These are phyloP conservation scores for Drosophila guanche DNA, from an alignment of 1,140 invertebrate genomes.

Conservation along the genomic window DNA sequence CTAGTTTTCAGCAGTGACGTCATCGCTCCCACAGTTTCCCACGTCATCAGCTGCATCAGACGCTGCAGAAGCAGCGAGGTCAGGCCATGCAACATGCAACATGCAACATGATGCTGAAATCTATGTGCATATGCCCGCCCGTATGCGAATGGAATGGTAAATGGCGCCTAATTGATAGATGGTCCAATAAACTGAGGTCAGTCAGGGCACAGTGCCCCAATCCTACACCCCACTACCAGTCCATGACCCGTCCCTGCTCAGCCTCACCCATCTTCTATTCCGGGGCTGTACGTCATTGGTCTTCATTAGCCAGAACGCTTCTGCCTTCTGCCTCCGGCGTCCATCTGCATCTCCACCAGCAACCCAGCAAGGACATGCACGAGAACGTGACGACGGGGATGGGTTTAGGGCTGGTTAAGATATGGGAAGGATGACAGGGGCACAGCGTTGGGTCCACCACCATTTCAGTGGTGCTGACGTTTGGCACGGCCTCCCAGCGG, in stretches of 20 bases:
- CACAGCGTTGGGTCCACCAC: slow-evolving; percentile 9
- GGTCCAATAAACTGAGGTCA: slow-evolving; percentile 55
- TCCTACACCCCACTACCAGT: no score
- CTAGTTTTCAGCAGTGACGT: slow-evolving; percentile 44
- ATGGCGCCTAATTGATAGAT: slow-evolving; percentile 56
- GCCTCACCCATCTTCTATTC: not conserved
- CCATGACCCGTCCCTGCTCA: not conserved
- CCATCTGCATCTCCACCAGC: slow-evolving; percentile 5
- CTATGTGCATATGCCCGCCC: slow-evolving; percentile 8
- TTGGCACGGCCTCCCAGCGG: not conserved
- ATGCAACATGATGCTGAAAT: slow-evolving; percentile 47
- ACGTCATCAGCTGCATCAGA: slow-evolving; percentile 26
- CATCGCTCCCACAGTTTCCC: slow-evolving; percentile 27
- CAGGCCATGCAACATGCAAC: slow-evolving; percentile 46
- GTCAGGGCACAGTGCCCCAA: slow-evolving; percentile 20
- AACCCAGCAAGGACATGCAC: slow-evolving; percentile 12
- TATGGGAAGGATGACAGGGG: no score
- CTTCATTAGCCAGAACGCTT: slow-evolving; percentile 45
- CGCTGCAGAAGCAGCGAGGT: slow-evolving; percentile 24
- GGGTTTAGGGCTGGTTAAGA: not conserved
- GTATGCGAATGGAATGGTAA: slow-evolving; percentile 19
- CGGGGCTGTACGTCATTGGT: slow-evolving; percentile 48
- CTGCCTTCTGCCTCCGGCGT: not conserved
- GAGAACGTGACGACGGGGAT: not conserved
- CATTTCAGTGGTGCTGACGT: slow-evolving; percentile 33